A percentile compares a stretch with the other conserved stretches of the same genome.
phyloP scores from a whole-genome alignment of 1,140 invertebrate species.

The Zaprionus nigranus region DNA sequence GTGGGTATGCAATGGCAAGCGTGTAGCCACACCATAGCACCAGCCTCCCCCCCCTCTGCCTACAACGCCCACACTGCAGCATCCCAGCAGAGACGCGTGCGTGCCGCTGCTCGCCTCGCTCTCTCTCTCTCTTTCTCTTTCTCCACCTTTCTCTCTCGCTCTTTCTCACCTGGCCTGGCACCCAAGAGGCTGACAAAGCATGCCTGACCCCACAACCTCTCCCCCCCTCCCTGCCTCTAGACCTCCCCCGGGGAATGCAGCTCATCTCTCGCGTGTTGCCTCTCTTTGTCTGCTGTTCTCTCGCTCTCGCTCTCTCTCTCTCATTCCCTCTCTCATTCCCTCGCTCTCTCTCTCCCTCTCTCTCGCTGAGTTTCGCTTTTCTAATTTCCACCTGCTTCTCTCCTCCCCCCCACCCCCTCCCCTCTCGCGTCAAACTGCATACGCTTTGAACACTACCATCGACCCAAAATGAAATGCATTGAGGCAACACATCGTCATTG shows the following conservation, averaged over 20 bases:
- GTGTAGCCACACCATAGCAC: conserved; percentile 2
- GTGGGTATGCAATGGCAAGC: conserved; percentile 7
- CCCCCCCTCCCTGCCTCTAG: background rate
- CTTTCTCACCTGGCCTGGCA: conserved; percentile 29
- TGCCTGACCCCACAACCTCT: background rate
- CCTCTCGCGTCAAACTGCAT: conserved; percentile 15
- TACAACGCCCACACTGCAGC: conserved; percentile 34
- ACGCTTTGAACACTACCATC: conserved; percentile 20
- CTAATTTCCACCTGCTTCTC: conserved; percentile 6
- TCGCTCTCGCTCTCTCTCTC: background rate
- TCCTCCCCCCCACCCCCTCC: background rate
- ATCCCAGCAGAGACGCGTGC: conserved; percentile 27
- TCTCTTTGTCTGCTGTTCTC: conserved; percentile 4
- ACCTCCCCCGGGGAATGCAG: conserved; percentile 18
- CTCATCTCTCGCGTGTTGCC: background rate
- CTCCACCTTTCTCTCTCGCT: background rate
- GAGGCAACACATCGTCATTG: background rate
- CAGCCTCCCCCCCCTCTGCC: background rate
- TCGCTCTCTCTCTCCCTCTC: background rate
- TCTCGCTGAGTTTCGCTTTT: background rate
- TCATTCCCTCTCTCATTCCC: background rate
- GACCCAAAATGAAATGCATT: conserved; percentile 14
- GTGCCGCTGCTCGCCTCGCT: background rate
- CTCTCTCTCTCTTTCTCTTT: background rate
- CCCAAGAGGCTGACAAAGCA: background rate